Base-by-base conservation (phyloP, 2,888 invertebrate genomes). In the Colostygia pectinataria region DNA sequence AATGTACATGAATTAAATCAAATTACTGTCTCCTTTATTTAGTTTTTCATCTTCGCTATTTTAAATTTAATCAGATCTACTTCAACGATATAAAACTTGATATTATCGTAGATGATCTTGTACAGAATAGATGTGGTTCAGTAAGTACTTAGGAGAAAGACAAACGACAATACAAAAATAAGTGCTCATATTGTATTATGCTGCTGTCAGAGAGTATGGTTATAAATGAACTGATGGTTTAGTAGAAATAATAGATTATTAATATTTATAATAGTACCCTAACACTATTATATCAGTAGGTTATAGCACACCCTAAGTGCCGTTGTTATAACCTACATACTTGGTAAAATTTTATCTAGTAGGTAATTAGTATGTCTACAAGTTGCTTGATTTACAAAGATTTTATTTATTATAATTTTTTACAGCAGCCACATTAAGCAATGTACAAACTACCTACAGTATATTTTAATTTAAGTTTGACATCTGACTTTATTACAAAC, bases 161-260 rank as follows among this genome's bases (percentile, higher is more conserved):
- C 74, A 74, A 69, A 67, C 78, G 86, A 86, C 86, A 86, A 86
- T 86, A 86, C 82, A 74, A 64, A 65, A 63, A 65, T 68, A 75
- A 80, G 80, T 78, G 82, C 83, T 85, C 80, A 79, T 65, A 59
- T 62, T 82, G 83, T 85, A 84, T 10, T 62, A 84, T 85, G 82
- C 69, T 76, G 68, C 68, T 75, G 69, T 68, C 79, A 69, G 65
- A 68, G 61, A 68, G 61, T 53, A 63, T 63, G 65, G 55, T 69
- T 67, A 66, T 10, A 15, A 33, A 10, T 10, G 77, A 71, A 79
- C 74, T 79, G 74, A 78, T 27, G 40, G 49, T 28, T 18, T n/a
- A 12, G 20, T 39, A 44, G 33, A 27, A 15, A 12, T 36, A 29
- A 18, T 27, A 39, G 37, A 49, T 36, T 45, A 57, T 28, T 31